Evolutionary conservation across 2,113 vertebrate genomes (phyloP).

Genomic region (Mustela lutreola): DNA sequence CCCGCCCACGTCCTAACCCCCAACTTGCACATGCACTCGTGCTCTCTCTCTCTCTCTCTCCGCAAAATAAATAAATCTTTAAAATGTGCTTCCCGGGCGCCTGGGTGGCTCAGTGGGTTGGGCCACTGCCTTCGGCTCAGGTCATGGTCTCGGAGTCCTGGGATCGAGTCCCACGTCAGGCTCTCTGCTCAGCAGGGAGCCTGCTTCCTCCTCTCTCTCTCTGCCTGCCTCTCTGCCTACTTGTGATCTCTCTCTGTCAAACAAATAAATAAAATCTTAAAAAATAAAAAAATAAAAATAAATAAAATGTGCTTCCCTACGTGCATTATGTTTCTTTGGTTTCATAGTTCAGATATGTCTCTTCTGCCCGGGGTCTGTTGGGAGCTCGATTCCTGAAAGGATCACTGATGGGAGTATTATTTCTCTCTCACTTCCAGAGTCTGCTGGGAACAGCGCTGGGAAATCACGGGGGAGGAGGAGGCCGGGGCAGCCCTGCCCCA

Average conservation of each 20-base stretch:
- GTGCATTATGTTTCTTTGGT: background rate
- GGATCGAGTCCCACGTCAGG: no score
- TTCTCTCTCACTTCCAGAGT: background rate
- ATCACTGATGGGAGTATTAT: background rate
- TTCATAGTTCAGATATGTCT: background rate
- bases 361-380: background rate
- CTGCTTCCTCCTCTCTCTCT: no score
- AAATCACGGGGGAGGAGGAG: background rate
- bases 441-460: background rate
- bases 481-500: background rate
- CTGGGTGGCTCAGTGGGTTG: no score
- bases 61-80: background rate
- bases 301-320: background rate
- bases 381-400: background rate
- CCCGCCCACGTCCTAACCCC: background rate
- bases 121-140: no score
- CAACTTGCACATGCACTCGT: background rate
- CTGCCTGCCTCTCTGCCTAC: no score
- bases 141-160: no score
- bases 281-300: no score
- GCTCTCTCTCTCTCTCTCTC: background rate
- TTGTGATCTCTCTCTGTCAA: no score
- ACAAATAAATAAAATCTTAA: background rate
- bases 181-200: no score
- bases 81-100: background rate